phyloP scores from a whole-genome alignment of 2,797 vertebrate genomes.

The Melanotaenia trifasciata region DNA sequence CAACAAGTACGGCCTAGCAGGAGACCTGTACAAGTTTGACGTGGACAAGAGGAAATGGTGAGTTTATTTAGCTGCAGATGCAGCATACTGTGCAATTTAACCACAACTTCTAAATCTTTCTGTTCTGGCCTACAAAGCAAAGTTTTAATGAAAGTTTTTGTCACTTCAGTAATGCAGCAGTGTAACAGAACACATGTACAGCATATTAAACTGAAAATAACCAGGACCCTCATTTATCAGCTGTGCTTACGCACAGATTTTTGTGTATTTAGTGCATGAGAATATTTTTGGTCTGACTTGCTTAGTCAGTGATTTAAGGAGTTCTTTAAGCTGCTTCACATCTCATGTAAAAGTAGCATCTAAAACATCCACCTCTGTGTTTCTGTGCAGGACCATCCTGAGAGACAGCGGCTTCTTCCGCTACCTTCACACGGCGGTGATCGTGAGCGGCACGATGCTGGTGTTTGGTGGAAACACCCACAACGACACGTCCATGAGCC shows the following conservation, averaged over 20 bases:
- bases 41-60: conserved; percentile 91
- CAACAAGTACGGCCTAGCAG: conserved; percentile 95
- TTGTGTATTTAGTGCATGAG: no score
- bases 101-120: no score
- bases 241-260: no score
- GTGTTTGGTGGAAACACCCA: conserved; percentile 98
- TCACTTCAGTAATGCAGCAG: background rate
- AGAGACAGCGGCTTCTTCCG: conserved; percentile 95
- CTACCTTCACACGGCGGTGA: conserved; percentile 94
- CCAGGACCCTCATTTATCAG: no score
- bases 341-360: background rate
- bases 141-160: background rate
- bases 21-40: conserved; percentile 93
- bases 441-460: conserved; percentile 92
- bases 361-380: background rate
- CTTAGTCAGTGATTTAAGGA: background rate
- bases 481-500: conserved; percentile 99
- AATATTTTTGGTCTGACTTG: no score
- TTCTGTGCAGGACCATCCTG: conserved; percentile 89
- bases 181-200: background rate
- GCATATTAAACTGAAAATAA: background rate
- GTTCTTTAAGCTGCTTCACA: no score
- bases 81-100: no score
- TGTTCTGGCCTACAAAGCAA: no score
- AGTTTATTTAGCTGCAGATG: conserved; percentile 1